phyloP scores from a whole-genome alignment of 2,113 vertebrate species.

The Leucopsar rothschildi region DNA sequence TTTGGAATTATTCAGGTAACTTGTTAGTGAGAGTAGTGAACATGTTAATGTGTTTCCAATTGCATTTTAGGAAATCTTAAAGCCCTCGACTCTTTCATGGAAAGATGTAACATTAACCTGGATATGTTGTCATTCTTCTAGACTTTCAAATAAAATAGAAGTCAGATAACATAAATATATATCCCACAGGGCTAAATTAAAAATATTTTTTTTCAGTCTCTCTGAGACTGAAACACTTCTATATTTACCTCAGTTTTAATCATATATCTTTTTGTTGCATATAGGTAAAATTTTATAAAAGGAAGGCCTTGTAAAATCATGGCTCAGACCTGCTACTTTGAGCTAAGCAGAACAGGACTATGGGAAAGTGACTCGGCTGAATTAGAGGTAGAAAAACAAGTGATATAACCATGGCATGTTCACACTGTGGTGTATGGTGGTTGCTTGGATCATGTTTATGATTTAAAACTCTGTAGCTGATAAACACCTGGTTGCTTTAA shows the following conservation, averaged over 20 bases:
- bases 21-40: neutral
- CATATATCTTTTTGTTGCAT: neutral
- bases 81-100: neutral
- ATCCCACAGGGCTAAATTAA: neutral
- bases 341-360: neutral
- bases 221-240: neutral
- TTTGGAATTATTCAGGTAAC: neutral
- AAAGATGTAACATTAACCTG: neutral
- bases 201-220: neutral
- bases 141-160: neutral
- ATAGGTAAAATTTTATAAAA: neutral
- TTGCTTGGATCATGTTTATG: neutral
- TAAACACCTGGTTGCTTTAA: neutral
- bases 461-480: neutral
- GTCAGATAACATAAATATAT: neutral
- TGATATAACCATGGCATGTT: rapidly evolving
- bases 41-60: neutral
- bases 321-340: neutral
- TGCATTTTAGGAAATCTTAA: neutral
- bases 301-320: neutral
- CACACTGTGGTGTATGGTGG: too few relatives aligned
- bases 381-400: neutral
- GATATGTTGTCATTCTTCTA: neutral
- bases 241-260: neutral
- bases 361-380: neutral